Evolutionary conservation across 2,888 invertebrate genomes (phyloP), one percentile per base, ranked within the genome.

Genomic region (Trachelus iudaicus): DNA sequence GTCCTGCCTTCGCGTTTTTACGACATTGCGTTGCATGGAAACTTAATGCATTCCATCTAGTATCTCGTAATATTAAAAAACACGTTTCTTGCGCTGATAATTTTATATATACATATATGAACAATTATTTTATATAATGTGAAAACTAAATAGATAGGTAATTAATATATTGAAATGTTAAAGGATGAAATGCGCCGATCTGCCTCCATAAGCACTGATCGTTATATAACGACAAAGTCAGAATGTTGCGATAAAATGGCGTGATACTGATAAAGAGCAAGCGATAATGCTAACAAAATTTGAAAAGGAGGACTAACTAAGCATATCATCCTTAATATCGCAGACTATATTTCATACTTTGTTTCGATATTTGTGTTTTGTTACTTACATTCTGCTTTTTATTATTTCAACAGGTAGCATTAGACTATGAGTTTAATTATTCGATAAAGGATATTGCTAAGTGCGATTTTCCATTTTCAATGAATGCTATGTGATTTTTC

Each of bases 11-110:
- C 30, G 34, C 33, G 31, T 71, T 15, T 71, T 34, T 11, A 71
- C 23, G 71, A 15, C 30, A 30, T 71, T 71, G 15, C 71, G 30
- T 6, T 23, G 13, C 71, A 34, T 56, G 23, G 56, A 56, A 56
- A 56, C 2, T 56, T 81, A 79, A 75, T 73, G 83, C 84, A 88
- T 87, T 88, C 88, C 86, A 80, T 76, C 79, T 79, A 82, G 79
- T 83, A 81, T 80, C 77, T 81, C 80, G 79, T 78, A 80, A 75
- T 78, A 76, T 23, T 23, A 23, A 76, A 12, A 12, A 35, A 74
- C 68, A 82, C 79, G 81, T 79, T 83, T 80, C 34, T 80, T 79
- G 79, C 78, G 79, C 81, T 82, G 80, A 80, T 80, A 79, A 84
- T 84, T 87, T 85, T 85, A 77, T 85, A 87, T 71, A 71, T 79